Evolutionary conservation across 2,888 invertebrate genomes (phyloP).

Genomic region (Agrotis clavis): DNA sequence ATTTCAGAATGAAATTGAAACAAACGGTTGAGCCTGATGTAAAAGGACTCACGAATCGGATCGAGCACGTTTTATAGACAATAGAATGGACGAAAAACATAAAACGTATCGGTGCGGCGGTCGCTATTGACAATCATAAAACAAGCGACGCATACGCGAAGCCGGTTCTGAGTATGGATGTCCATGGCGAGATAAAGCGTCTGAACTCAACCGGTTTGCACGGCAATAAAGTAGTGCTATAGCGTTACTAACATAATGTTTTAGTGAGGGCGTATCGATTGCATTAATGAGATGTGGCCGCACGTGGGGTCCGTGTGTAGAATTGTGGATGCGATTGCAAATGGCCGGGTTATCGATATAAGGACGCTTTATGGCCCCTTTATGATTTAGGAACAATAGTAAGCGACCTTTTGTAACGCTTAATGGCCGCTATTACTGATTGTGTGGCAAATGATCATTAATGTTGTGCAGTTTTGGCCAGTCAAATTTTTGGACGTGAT

Average conservation of each 20-base stretch:
- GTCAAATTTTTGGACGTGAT: slow-evolving; percentile 62
- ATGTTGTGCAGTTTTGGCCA: slow-evolving; percentile 67
- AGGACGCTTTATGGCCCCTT: slow-evolving; percentile 81
- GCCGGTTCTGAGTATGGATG: slow-evolving; percentile 67
- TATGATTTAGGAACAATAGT: slow-evolving; percentile 86
- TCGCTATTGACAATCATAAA: slow-evolving; percentile 62
- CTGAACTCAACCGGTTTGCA: slow-evolving; percentile 73
- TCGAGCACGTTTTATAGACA: slow-evolving; percentile 55
- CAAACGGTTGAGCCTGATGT: slow-evolving; percentile 36
- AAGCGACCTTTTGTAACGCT: slow-evolving; percentile 75
- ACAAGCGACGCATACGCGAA: slow-evolving; percentile 58
- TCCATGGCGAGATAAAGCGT: slow-evolving; percentile 69
- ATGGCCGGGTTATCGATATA: slow-evolving; percentile 80
- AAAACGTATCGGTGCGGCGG: slow-evolving; percentile 55
- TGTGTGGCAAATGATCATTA: slow-evolving; percentile 63
- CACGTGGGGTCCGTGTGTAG: slow-evolving; percentile 87
- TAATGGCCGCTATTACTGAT: slow-evolving; percentile 72
- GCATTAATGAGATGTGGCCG: slow-evolving; percentile 90
- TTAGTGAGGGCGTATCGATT: slow-evolving; percentile 87
- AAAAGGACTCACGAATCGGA: slow-evolving; percentile 42
- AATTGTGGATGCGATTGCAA: slow-evolving; percentile 81
- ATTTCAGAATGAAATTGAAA: slow-evolving; percentile 45
- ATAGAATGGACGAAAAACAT: slow-evolving; percentile 60
- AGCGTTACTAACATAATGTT: slow-evolving; percentile 85
- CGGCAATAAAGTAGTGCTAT: slow-evolving; percentile 81